phyloP scores from a whole-genome alignment of 2,888 invertebrate species.

The Euclidia mi region DNA sequence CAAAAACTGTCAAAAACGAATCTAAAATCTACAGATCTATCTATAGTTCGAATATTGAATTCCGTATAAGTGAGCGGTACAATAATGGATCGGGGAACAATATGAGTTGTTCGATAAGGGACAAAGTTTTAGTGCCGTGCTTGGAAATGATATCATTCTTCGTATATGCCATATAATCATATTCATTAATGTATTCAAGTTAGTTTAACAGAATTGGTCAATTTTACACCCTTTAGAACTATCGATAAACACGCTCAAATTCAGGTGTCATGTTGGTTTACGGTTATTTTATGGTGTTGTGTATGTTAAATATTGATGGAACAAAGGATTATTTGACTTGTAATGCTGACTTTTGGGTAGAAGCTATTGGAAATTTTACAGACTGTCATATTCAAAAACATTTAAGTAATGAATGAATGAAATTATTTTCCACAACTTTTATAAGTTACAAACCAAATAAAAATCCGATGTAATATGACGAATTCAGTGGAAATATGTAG shows the following conservation, averaged over 20 bases:
- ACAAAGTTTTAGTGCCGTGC: slow-evolving; percentile 20
- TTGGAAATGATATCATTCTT: slow-evolving; percentile 26
- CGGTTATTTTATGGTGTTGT: background rate
- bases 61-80: slow-evolving; percentile 15
- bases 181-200: slow-evolving; percentile 16
- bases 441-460: too few relatives aligned
- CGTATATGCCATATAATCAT: background rate
- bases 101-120: slow-evolving; percentile 14
- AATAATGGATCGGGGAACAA: slow-evolving; percentile 32
- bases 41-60: too few relatives aligned
- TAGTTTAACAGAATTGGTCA: slow-evolving; percentile 2
- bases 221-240: slow-evolving; percentile 1
- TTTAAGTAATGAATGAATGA: too few relatives aligned
- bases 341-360: background rate
- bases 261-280: slow-evolving; percentile 5
- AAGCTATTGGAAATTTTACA: too few relatives aligned
- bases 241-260: slow-evolving; percentile 2
- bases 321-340: background rate
- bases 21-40: too few relatives aligned
- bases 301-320: background rate
- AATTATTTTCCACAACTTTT: too few relatives aligned
- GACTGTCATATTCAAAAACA: too few relatives aligned
- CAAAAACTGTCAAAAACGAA: too few relatives aligned
- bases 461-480: background rate
- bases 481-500: background rate